phyloP scores from a whole-genome alignment of 2,113 vertebrate genomes.

The Corythornis vintsioides region DNA sequence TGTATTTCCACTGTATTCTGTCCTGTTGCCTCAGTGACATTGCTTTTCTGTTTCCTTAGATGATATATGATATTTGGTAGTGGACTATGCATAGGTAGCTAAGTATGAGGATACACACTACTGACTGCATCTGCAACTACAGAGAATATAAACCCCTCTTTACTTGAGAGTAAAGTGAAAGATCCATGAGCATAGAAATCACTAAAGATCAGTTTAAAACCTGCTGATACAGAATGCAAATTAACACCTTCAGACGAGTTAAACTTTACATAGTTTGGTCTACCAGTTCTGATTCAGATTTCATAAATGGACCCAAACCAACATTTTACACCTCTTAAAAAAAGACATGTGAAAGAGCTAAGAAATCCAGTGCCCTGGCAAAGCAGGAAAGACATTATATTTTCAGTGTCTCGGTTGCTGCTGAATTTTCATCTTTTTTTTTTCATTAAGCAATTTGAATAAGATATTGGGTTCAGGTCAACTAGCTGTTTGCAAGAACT shows the following conservation, averaged over 20 bases:
- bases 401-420: not conserved
- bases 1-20: not conserved
- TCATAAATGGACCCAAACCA: slow-evolving; percentile 28
- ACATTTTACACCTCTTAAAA: slow-evolving; percentile 23
- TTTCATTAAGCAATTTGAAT: slow-evolving; percentile 2
- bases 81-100: not conserved
- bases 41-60: not conserved
- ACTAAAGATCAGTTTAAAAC: not conserved
- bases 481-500: slow-evolving; percentile 34
- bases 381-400: not conserved
- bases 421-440: not conserved
- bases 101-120: not conserved
- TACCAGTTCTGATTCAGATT: slow-evolving; percentile 45
- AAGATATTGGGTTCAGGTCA: slow-evolving; percentile 24
- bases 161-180: not conserved
- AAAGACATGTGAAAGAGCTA: not conserved
- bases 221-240: not conserved
- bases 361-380: not conserved
- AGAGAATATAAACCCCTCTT: not conserved
- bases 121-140: not conserved
- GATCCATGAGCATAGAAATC: not conserved
- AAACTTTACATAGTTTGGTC: slow-evolving; percentile 25
- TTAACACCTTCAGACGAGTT: slow-evolving; percentile 10
- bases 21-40: not conserved
- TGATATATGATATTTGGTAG: not conserved